Evolutionary conservation across 1,140 invertebrate genomes (phyloP).

Genomic region (Ips typographus): DNA sequence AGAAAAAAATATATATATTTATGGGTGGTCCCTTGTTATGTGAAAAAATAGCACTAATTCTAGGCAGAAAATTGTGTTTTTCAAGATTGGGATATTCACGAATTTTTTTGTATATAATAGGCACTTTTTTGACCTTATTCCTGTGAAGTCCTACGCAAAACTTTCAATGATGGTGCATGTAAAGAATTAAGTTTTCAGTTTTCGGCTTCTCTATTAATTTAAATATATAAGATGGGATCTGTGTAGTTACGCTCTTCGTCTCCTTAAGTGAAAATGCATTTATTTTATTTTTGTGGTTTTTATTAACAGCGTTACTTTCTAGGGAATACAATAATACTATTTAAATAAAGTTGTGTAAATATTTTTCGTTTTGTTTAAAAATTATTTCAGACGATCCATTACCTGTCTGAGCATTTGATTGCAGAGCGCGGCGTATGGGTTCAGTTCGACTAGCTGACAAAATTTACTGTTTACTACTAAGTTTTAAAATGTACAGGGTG

Average conservation of each 20-base stretch:
- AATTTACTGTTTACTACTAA: too few species aligned
- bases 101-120: too few species aligned
- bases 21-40: too few species aligned
- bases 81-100: too few species aligned
- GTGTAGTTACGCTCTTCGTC: constrained; percentile 25
- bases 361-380: constrained; percentile 13
- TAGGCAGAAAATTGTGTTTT: too few species aligned
- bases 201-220: constrained; percentile 11
- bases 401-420: constrained; percentile 88
- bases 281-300: constrained; percentile 26
- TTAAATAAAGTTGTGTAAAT: constrained; percentile 43
- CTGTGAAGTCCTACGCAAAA: too few species aligned
- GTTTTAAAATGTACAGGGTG: neutral
- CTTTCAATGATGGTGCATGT: too few species aligned
- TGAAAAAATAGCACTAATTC: too few species aligned
- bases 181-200: too few species aligned
- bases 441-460: constrained; percentile 71
- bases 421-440: constrained; percentile 86
- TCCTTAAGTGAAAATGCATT: constrained; percentile 31
- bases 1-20: too few species aligned
- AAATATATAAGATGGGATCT: constrained; percentile 9
- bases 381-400: constrained; percentile 52
- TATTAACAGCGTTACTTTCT: neutral
- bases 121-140: too few species aligned
- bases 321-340: constrained; percentile 11